Evolutionary conservation across 2,113 vertebrate genomes (phyloP).

Genomic region (Pterophyllum scalare): DNA sequence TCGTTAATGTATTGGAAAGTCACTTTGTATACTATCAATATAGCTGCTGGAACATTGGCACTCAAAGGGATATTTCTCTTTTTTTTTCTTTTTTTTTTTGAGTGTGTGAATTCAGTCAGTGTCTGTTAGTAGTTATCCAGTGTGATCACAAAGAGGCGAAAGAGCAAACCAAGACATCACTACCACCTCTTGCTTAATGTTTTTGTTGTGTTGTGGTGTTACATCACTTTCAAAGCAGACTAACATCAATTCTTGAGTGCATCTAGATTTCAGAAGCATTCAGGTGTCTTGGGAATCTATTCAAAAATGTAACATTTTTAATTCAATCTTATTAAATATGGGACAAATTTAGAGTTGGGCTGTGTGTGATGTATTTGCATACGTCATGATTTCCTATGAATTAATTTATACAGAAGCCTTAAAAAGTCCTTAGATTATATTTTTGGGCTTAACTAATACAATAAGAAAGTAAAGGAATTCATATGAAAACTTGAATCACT

Average conservation of each 20-base stretch:
- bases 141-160: not conserved
- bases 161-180: not conserved
- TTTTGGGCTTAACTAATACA: conserved; percentile 3
- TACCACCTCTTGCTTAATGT: not conserved
- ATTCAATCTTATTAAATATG: not conserved
- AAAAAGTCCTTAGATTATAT: not conserved
- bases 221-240: not conserved
- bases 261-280: not conserved
- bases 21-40: conserved; percentile 5
- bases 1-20: conserved; percentile 31
- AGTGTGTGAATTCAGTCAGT: not conserved
- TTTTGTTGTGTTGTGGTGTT: not conserved
- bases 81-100: conserved; percentile 3
- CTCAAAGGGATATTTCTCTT: not conserved
- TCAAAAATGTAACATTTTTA: not conserved
- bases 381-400: not conserved
- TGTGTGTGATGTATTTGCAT: not conserved
- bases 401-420: not conserved
- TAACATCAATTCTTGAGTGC: not conserved
- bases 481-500: not conserved
- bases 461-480: conserved; percentile 9
- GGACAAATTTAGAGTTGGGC: not conserved
- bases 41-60: conserved; percentile 8
- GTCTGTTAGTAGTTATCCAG: not conserved
- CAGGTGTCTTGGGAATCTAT: not conserved